Conservation (phyloP, 92 coral and sea anemone genomes). For the Virgularia gustaviana region DNA sequence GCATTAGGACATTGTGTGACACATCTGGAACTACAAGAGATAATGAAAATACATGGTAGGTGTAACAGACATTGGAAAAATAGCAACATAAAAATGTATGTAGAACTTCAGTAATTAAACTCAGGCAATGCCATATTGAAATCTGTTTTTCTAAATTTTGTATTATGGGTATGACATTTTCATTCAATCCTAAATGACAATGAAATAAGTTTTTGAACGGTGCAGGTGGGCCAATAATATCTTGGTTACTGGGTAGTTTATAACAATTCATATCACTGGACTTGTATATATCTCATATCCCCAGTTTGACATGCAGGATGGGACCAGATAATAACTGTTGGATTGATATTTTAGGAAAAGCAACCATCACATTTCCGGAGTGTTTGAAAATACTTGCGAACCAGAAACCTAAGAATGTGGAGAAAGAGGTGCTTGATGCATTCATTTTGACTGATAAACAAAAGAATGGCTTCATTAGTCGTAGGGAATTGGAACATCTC, state of each 20-base stretch:
- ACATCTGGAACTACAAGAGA: conserved; percentile 63
- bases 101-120: not conserved
- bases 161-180: too few relatives aligned
- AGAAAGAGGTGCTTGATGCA: conserved; percentile 74
- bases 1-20: conserved; percentile 89
- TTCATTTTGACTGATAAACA: conserved; percentile 65
- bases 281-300: too few relatives aligned
- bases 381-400: conserved; percentile 81
- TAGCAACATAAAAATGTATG: not conserved
- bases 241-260: too few relatives aligned
- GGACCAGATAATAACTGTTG: too few relatives aligned
- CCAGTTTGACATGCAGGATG: too few relatives aligned
- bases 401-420: conserved; percentile 57
- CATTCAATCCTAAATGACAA: too few relatives aligned
- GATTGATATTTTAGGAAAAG: conserved; percentile 58
- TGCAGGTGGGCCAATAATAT: too few relatives aligned
- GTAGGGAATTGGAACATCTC: conserved; percentile 67
- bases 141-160: too few relatives aligned
- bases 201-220: too few relatives aligned
- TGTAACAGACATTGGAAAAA: not conserved
- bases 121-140: not conserved
- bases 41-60: conserved; percentile 75
- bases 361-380: conserved; percentile 77
- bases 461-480: conserved; percentile 64
- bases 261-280: too few relatives aligned